Evolutionary conservation across 2,888 invertebrate genomes (phyloP), one percentile per base, ranked within the genome.

Genomic region (Macaria notata): DNA sequence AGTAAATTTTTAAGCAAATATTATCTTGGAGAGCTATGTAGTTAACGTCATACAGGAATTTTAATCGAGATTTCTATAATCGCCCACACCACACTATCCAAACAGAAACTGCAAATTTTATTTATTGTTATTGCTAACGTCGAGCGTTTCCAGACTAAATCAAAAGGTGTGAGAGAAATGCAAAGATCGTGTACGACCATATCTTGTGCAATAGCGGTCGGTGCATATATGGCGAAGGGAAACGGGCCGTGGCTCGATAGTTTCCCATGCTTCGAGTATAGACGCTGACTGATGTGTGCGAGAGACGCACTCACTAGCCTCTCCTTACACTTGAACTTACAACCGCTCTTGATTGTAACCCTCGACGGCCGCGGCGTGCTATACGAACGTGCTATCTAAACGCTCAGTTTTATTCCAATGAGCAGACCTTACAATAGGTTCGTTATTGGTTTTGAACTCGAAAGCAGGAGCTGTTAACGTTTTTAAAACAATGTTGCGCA

Each of bases 151-250:
- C 49, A 49, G 46, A 66, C 57, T 44, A 63, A 61, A 66, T 59
- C 54, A 57, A 63, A 61, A 55, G 60, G 55, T 64, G 63, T 62
- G 64, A 64, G 62, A 70, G 59, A 59, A 59, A 69, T 64, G 60
- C 61, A 52, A 54, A 69, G 64, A 62, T 66, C 60, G 65, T 68
- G 66, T 64, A 64, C 64, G 67, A 62, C 70, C 72, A 68, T 66
- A 68, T 63, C 59, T 63, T 62, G 66, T 68, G 74, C 63, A 73
- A 75, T 77, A 79, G 78, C 72, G 67, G 75, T 69, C 73, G 65
- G 72, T 72, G 74, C 87, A 73, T 87, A 86, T 86, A 90, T 76
- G 88, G 89, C 78, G 73, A 82, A 76, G 83, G 85, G 87, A 86
- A 88, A 78, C 76, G 68, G 69, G 69, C 68, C 65, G 71, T 72